Conservation (phyloP, 2,888 invertebrate genomes). For the Halictus quadricinctus region DNA sequence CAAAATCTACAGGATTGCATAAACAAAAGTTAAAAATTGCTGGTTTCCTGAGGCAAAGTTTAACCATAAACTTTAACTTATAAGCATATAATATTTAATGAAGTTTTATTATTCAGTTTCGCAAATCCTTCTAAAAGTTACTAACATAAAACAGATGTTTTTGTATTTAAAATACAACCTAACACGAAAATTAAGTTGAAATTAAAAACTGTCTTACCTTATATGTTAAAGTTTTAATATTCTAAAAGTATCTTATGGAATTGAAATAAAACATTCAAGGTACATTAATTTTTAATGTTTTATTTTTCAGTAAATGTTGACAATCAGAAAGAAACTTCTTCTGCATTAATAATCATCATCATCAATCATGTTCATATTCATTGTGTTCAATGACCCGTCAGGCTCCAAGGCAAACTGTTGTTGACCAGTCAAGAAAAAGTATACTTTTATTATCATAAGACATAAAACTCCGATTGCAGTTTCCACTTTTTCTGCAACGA, state of each 20-base stretch:
- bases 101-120: too few species aligned
- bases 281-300: neutral
- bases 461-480: conserved; percentile 58
- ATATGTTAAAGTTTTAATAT: neutral
- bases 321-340: neutral
- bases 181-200: neutral
- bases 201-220: too few species aligned
- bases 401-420: neutral
- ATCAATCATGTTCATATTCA: neutral
- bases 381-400: neutral
- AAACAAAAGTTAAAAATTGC: too few species aligned
- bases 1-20: too few species aligned
- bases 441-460: conserved; percentile 64
- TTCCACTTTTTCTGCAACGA: conserved; percentile 67
- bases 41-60: too few species aligned
- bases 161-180: too few species aligned
- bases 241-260: neutral
- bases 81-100: too few species aligned
- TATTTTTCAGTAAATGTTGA: neutral
- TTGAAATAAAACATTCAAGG: neutral
- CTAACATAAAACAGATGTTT: too few species aligned
- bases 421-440: conserved; percentile 43
- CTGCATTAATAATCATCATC: neutral
- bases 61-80: too few species aligned
- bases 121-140: too few species aligned